phyloP scores from a whole-genome alignment of 1,140 invertebrate genomes.

The Vanessa tameamea region DNA sequence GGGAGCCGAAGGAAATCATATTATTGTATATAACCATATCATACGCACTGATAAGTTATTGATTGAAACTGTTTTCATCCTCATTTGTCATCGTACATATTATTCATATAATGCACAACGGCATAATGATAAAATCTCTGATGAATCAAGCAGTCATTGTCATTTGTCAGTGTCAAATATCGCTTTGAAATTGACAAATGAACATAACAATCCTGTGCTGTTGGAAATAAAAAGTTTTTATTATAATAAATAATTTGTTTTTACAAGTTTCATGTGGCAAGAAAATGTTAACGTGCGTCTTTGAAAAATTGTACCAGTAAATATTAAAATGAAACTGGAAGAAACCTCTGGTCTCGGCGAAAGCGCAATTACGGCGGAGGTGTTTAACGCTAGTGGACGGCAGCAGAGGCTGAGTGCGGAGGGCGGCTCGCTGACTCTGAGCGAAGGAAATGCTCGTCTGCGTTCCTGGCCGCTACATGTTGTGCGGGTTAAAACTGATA shows the following conservation, averaged over 20 bases:
- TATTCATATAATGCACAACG: too few relatives aligned
- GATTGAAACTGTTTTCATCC: too few relatives aligned
- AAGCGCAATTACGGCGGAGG: constrained; percentile 86
- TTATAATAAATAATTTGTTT: background rate
- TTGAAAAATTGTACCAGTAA: constrained; percentile 6
- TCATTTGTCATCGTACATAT: too few relatives aligned
- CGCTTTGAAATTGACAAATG: too few relatives aligned
- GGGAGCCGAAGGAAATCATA: too few relatives aligned
- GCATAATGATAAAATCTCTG: too few relatives aligned
- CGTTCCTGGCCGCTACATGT: constrained; percentile 64
- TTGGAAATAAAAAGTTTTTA: too few relatives aligned
- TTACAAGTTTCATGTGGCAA: background rate
- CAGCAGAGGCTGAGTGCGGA: constrained; percentile 86
- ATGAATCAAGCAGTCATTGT: too few relatives aligned
- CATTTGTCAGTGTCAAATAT: too few relatives aligned
- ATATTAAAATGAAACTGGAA: constrained; percentile 42
- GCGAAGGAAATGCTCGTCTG: constrained; percentile 96
- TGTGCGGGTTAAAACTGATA: constrained; percentile 38
- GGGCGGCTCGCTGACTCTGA: constrained; percentile 95
- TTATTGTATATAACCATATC: too few relatives aligned
- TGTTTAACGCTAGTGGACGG: constrained; percentile 84
- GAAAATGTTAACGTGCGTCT: background rate
- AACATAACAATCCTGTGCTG: too few relatives aligned
- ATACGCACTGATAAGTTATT: too few relatives aligned
- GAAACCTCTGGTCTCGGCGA: constrained; percentile 52